Percentiles rank a stretch among this genome's conserved stretches.
phyloP scores from a whole-genome alignment of 2,888 invertebrate genomes.

The Xanthia togata region DNA sequence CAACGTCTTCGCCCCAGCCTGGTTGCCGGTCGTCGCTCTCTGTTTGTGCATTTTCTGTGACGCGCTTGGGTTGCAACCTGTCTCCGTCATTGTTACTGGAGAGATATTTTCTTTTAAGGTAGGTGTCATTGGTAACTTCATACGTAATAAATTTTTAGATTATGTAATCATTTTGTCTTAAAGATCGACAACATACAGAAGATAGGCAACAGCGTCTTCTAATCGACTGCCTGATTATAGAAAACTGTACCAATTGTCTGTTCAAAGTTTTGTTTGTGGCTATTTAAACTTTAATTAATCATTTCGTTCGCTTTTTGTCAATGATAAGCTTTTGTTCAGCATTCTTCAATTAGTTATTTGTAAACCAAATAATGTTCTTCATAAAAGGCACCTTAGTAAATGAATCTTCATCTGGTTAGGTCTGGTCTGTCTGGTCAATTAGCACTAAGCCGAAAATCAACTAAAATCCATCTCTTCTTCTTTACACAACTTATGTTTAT shows the following conservation, averaged over 20 bases:
- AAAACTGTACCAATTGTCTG: not conserved
- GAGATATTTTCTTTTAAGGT: constrained; percentile 90
- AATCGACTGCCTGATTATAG: not conserved
- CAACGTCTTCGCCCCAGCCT: constrained; percentile 77
- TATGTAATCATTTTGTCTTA: not conserved
- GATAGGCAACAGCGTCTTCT: not conserved
- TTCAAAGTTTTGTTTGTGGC: not conserved
- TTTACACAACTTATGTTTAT: not conserved
- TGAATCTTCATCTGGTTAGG: not conserved
- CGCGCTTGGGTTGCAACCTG: constrained; percentile 87
- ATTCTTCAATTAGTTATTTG: not conserved
- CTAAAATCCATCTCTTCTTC: not conserved
- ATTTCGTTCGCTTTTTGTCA: not conserved
- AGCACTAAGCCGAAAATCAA: not conserved
- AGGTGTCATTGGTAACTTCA: not conserved
- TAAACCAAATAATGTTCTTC: no score
- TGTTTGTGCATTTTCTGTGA: constrained; percentile 89
- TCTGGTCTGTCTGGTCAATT: not conserved
- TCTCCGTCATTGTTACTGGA: constrained; percentile 86
- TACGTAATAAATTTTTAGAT: not conserved
- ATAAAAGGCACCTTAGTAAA: not conserved
- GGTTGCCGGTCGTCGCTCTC: constrained; percentile 87
- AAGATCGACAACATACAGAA: no score
- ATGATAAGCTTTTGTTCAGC: no score
- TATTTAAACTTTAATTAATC: not conserved